Evolutionary conservation across 2,113 vertebrate genomes (phyloP).

Genomic region (Lamprologus speciosus): DNA sequence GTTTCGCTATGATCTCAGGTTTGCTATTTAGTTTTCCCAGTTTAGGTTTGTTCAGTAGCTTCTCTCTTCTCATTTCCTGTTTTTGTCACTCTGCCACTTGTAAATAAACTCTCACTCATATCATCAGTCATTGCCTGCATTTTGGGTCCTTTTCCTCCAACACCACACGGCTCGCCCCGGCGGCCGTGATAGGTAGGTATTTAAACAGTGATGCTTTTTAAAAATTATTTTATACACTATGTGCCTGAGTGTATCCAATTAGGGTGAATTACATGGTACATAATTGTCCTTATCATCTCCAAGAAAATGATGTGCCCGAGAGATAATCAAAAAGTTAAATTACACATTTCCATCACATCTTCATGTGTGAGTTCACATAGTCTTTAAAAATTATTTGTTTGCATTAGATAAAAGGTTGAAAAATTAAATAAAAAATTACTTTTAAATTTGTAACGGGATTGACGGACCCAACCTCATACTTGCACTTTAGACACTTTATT

Average conservation of each 20-base stretch:
- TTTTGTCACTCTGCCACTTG: neutral
- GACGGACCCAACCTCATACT: neutral
- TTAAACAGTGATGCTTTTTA: neutral
- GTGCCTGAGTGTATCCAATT: neutral
- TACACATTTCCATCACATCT: neutral
- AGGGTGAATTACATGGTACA: neutral
- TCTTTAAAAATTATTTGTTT: neutral
- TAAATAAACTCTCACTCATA: neutral
- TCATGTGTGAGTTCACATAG: neutral
- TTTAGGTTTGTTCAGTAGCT: neutral
- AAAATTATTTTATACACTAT: neutral
- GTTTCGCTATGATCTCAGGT: neutral
- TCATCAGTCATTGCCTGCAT: neutral
- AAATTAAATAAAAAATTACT: neutral
- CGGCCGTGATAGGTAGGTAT: rapidly evolving
- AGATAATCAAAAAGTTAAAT: neutral
- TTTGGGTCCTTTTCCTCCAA: neutral
- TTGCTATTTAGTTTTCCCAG: neutral
- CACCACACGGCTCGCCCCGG: neutral
- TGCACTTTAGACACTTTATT: neutral
- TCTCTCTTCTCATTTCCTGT: neutral
- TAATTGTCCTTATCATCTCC: neutral
- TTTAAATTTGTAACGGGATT: neutral
- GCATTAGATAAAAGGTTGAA: neutral
- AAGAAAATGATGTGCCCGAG: neutral